Evolutionary conservation across 2,888 invertebrate genomes (phyloP), one percentile per base, ranked within the genome.

Genomic region (Acleris cristana): DNA sequence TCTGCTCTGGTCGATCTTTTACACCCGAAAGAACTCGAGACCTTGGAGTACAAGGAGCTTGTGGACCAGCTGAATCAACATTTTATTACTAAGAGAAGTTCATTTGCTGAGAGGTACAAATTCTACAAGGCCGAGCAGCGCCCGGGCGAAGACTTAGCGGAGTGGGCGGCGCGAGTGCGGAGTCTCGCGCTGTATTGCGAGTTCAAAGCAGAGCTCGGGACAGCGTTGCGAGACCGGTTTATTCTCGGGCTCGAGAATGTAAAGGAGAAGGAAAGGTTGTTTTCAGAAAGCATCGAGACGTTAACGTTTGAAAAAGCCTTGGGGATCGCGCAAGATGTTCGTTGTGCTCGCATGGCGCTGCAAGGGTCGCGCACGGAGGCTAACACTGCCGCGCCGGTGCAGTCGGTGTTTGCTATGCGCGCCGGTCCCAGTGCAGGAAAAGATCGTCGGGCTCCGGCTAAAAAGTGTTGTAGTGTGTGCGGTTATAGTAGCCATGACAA

Each of bases 1-100:
- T n/a, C n/a, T n/a, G 8, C 72, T 71, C n/a, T n/a, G n/a, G n/a
- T n/a, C n/a, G 72, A 71, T 64, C 61, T 73, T n/a, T 66, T 65
- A 6, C 66, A 68, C 45, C 71, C 72, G 0, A 21, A 53, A 0
- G 64, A 64, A 2, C 12, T 70, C 34, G 70, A 66, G 2, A 49
- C 21, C 3, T 21, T 65, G 6, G 60, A 53, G 5, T 70, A 55
- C 19, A 49, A 45, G n/a, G 21, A 2, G 2, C n/a, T 71, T 1
- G 18, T 54, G 12, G 56, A 12, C 2, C 44, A 14, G 6, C 45
- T 70, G 6, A 44, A 60, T 14, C 4, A 26, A 6, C 70, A 72
- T 45, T 70, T 72, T 10, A 12, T 4, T 5, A 14, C 66, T 1
- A 66, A 72, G 21, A 58, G n/a, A 12, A 44, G 72, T 58, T 16